Conservation (phyloP, 1,140 invertebrate species). For the Lycorma delicatula region DNA sequence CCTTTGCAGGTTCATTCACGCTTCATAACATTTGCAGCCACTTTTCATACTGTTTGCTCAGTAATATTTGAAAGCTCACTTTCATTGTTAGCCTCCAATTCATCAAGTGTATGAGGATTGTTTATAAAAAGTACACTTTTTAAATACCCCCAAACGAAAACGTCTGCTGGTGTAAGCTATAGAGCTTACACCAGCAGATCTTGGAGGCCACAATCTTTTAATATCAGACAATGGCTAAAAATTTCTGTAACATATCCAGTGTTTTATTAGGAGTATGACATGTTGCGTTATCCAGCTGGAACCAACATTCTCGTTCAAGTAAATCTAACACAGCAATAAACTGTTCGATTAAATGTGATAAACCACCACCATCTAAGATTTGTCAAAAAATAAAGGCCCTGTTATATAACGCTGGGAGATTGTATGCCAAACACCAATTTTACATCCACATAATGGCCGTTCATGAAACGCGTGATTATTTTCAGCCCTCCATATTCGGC, state of each 20-base stretch:
- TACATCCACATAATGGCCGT: not conserved
- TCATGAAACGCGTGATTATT: not conserved
- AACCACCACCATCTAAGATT: not conserved
- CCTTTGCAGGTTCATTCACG: not conserved
- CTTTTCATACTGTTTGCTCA: not conserved
- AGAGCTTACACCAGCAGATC: too few relatives aligned
- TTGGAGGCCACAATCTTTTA: not conserved
- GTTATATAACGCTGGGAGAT: not conserved
- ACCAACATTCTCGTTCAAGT: not conserved
- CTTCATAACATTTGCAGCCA: not conserved
- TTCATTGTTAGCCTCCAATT: too few relatives aligned
- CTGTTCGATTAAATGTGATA: not conserved
- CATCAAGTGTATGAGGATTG: too few relatives aligned
- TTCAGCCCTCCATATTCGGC: not conserved
- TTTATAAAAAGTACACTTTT: too few relatives aligned
- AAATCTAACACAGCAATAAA: not conserved
- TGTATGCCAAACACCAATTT: not conserved
- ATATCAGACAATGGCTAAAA: not conserved
- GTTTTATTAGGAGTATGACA: not conserved
- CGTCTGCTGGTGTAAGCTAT: too few relatives aligned
- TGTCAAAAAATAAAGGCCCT: not conserved
- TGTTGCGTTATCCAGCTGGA: not conserved
- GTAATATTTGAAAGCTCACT: too few relatives aligned
- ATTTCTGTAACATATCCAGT: not conserved
- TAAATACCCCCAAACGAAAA: too few relatives aligned